Percentiles rank a stretch among this genome's conserved stretches.
Evolutionary conservation across 2,113 vertebrate genomes (phyloP).

Genomic region (Butastur rufipennis): DNA sequence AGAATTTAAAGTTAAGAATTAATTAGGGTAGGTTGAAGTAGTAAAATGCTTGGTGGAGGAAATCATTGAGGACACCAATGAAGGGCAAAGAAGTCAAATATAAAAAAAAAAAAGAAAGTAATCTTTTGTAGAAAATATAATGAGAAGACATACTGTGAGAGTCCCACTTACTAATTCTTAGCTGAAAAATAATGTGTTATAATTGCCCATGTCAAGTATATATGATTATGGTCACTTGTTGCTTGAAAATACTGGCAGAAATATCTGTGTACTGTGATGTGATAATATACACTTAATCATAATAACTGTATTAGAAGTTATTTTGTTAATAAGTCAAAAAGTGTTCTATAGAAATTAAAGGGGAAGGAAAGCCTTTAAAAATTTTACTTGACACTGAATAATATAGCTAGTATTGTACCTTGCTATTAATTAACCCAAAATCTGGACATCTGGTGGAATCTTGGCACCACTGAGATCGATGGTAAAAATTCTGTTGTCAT

Average conservation of each 20-base stretch:
- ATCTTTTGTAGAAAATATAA: not conserved
- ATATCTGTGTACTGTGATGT: not conserved
- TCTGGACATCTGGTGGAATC: not conserved
- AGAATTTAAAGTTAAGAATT: constrained; percentile 28
- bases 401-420: not conserved
- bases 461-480: not conserved
- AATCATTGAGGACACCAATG: not conserved
- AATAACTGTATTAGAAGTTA: not conserved
- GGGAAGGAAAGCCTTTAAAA: not conserved
- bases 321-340: not conserved
- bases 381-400: not conserved
- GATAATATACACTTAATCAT: not conserved
- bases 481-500: not conserved
- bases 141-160: not conserved
- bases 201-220: not conserved
- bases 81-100: constrained; percentile 32
- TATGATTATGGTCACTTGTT: not conserved
- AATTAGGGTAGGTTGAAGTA: constrained; percentile 10
- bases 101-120: not conserved
- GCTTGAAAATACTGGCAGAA: not conserved
- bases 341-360: not conserved
- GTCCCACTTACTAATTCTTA: not conserved
- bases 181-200: not conserved
- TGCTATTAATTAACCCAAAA: not conserved
- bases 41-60: not conserved